Evolutionary conservation across 2,888 invertebrate genomes (phyloP), one percentile per base, ranked within the genome.

Genomic region (Gonocerus acuteangulatus): DNA sequence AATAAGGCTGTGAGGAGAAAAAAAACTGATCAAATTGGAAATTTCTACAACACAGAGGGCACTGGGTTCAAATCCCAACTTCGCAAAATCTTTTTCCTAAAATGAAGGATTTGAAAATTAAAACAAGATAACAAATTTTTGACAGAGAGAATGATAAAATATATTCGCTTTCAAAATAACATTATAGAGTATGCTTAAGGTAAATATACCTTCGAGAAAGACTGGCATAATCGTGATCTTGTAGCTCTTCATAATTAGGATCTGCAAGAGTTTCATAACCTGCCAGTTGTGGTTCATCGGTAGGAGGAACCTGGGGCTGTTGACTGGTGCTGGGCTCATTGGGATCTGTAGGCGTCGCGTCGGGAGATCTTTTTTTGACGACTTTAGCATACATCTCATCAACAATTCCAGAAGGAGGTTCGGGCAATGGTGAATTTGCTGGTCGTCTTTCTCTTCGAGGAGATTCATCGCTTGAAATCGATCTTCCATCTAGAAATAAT

Each of bases 321-420:
- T 66, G 65, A 51, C 54, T 66, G 65, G 6, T 63, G 22, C n/a
- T 11, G 9, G 48, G 48, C 3, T 11, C n/a, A 13, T 3, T 3
- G 9, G 22, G 21, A 3, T 21, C 48, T 15, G 48, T 47, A 9
- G 59, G 23, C 13, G 63, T 66, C n/a, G 62, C 42, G 44, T 68
- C 66, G 1, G 56, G 39, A n/a, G 65, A 64, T n/a, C 65, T 59
- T 72, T 82, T 85, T 72, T 88, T 88, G 71, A 83, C 81, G 18
- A 91, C 91, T 77, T 91, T 92, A 1, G 91, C 91, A 73, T 92
- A 92, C 84, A 92, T 87, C 70, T 89, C 90, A 69, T 91, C 91
- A n/a, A 90, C 75, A 27, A 56, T 45, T 16, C 56, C 56, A n/a
- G 74, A 71, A 1, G 88, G 88, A 1, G 89, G 88, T 2, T 90